Conservation (phyloP, 2,113 vertebrate species). For the Forbesichthys papilliferus region DNA sequence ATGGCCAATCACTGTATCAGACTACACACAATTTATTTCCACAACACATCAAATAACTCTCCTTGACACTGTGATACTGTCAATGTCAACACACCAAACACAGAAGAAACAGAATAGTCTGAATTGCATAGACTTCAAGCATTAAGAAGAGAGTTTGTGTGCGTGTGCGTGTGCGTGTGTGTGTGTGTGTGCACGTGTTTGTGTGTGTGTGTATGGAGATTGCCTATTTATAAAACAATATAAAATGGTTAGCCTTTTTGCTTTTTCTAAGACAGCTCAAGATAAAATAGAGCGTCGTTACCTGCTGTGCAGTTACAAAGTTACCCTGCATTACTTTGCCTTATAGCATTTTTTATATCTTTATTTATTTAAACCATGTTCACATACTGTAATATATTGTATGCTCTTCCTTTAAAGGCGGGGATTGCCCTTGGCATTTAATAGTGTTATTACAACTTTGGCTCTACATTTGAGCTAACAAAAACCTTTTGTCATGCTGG, state of each 20-base stretch:
- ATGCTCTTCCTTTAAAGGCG: no score
- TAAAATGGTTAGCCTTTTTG: slow-evolving; percentile 28
- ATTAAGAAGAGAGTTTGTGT: neutral
- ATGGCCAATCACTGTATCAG: no score
- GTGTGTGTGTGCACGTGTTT: neutral
- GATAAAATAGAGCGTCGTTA: neutral
- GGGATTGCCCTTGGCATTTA: no score
- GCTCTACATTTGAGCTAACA: slow-evolving; percentile 1
- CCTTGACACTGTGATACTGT: no score
- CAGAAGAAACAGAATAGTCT: neutral
- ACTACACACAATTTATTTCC: no score
- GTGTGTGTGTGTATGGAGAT: neutral
- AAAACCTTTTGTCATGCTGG: slow-evolving; percentile 6
- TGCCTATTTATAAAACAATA: neutral
- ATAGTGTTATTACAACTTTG: no score
- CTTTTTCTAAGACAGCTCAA: neutral
- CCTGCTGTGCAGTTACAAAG: no score
- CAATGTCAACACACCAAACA: neutral
- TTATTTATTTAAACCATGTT: slow-evolving; percentile 35
- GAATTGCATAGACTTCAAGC: neutral
- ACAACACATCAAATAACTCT: no score
- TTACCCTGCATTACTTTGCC: neutral
- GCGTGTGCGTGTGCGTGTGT: slow-evolving; percentile 9
- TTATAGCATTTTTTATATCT: slow-evolving; percentile 21
- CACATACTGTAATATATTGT: no score